Evolutionary conservation across 2,113 vertebrate species (phyloP), one percentile per base, ranked within the genome.

Genomic region (Brachirus orientalis): DNA sequence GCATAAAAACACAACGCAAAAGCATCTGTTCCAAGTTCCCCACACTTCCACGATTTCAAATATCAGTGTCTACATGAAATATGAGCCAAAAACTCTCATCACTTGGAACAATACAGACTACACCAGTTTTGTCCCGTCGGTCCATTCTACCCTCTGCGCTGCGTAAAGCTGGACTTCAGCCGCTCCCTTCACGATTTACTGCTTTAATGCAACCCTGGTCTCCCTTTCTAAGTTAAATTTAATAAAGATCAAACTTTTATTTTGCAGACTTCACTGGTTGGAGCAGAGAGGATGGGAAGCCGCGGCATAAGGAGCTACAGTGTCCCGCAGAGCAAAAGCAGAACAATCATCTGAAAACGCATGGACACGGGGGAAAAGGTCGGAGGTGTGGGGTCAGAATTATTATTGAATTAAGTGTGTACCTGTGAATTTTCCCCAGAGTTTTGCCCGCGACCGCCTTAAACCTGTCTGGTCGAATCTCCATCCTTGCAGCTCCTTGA

Each of bases 401-500:
- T 20, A 35, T 50, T 22, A n/a, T n/a, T 19, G 6, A 37, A 38
- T 70, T 14, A 53, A 14, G 14, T 59, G 14, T 12, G 43, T 90
- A 94, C 93, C 93, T 94, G 92, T 94, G 74, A 87, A 94, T 91
- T 81, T 92, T 94, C 43, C 92, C 92, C 59, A 94, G 85, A 77
- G 92, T 92, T 90, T 91, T 92, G 19, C 80, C 93, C 10, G 92
- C 92, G 33, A 52, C 87, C 73, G 90, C 90, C 82, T 93, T 94
- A 75, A 94, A 92, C 85, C 92, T 92, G 78, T 94, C 93, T 79
- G 92, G 90, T 90, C 91, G 90, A 87, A 94, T 86, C 90, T 94
- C 92, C 93, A 94, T 94, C 84, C 85, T 92, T 75, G 70, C 91
- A 80, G 84, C 87, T 91, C 78, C 86, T 80, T 86, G 84, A 86